Percentiles rank a stretch among this genome's conserved stretches.
Evolutionary conservation across 2,797 vertebrate genomes (phyloP).

Genomic region (Kryptopterus vitreolus): DNA sequence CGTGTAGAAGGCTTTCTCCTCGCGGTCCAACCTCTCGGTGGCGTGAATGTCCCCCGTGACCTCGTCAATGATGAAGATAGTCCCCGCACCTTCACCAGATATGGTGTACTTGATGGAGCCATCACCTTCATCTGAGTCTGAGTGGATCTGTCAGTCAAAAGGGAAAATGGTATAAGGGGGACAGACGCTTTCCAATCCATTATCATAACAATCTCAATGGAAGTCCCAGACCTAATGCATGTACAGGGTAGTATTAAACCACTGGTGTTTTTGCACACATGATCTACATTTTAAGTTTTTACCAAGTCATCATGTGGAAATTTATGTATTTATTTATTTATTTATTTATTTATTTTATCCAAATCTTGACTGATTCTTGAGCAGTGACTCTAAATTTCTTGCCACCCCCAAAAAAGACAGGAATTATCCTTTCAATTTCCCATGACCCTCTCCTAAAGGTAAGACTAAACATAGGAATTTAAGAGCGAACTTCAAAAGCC

Average conservation of each 20-base stretch:
- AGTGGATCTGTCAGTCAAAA: constrained; percentile 85
- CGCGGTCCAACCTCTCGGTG: constrained; percentile 90
- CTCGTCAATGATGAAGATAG: constrained; percentile 96
- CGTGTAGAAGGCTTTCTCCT: constrained; percentile 95
- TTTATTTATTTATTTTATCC: not conserved
- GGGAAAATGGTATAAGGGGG: not conserved
- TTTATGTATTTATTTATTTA: too few relatives aligned
- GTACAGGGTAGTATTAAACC: constrained; percentile 2
- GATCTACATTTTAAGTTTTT: not conserved
- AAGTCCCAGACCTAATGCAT: not conserved
- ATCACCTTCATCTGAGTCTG: constrained; percentile 93
- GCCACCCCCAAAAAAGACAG: constrained; percentile 56
- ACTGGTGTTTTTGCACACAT: not conserved
- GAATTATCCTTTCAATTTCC: constrained; percentile 70
- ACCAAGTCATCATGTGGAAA: not conserved
- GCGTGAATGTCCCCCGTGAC: constrained; percentile 95
- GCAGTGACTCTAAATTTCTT: constrained; percentile 42
- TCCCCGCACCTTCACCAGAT: constrained; percentile 92
- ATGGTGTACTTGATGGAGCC: constrained; percentile 98
- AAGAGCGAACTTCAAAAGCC: constrained; percentile 69
- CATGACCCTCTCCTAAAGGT: constrained; percentile 67
- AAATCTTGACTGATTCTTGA: not conserved
- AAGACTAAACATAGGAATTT: constrained; percentile 57
- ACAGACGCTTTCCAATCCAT: not conserved
- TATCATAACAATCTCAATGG: not conserved